Percentiles rank a stretch among this genome's conserved stretches.
Evolutionary conservation across 2,888 invertebrate species (phyloP).

Genomic region (Caenorhabditis sp.): DNA sequence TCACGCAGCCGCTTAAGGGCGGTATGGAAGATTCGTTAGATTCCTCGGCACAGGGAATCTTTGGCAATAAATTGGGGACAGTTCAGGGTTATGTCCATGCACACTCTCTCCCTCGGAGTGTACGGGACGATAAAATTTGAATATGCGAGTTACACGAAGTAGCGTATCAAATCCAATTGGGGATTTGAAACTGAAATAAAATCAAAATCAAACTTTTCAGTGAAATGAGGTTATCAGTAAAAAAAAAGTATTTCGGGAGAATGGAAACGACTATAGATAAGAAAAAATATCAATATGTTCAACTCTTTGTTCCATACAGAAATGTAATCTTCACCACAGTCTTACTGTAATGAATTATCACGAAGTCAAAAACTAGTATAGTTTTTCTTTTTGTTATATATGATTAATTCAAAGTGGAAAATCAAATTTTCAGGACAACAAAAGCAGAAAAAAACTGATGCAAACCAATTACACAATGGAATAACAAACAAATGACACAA

Average conservation of each 20-base stretch:
- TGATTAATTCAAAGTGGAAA: too few relatives aligned
- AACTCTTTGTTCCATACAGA: too few relatives aligned
- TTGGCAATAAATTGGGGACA: constrained; percentile 49
- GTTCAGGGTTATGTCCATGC: constrained; percentile 46
- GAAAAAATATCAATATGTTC: background rate
- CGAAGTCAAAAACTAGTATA: too few relatives aligned
- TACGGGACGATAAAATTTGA: constrained; percentile 29
- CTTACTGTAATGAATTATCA: too few relatives aligned
- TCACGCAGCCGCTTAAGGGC: constrained; percentile 49
- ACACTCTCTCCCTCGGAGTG: constrained; percentile 58
- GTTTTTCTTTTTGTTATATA: too few relatives aligned
- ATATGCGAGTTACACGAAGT: constrained; percentile 24
- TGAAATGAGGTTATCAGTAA: background rate
- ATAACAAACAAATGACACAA: too few relatives aligned
- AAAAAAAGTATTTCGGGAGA: background rate
- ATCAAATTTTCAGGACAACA: too few relatives aligned
- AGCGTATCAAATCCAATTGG: constrained; percentile 19
- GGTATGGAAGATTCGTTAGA: constrained; percentile 53
- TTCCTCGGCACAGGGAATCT: constrained; percentile 56
- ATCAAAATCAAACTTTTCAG: background rate
- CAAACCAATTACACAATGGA: too few relatives aligned
- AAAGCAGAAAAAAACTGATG: too few relatives aligned
- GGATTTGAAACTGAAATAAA: constrained; percentile 4
- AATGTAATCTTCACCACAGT: too few relatives aligned
- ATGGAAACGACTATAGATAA: background rate